Percentiles rank a stretch among this genome's conserved stretches.
These are phyloP conservation scores for Sula dactylatra DNA, from an alignment of 2,113 vertebrate species.

Conservation along the genomic window DNA sequence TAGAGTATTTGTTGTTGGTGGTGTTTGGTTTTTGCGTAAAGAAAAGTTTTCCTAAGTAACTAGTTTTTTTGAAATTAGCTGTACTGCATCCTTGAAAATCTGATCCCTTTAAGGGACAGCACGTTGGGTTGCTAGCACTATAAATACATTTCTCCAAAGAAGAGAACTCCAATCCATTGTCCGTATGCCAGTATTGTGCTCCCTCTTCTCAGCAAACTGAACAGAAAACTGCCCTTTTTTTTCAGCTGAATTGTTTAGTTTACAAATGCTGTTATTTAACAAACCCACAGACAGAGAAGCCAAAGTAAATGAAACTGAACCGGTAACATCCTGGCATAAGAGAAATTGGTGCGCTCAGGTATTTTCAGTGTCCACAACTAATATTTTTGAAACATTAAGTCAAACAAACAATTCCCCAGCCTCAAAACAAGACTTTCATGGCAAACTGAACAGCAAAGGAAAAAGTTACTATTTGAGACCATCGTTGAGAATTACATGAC, in stretches of 20 bases:
- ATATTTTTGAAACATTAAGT: neutral
- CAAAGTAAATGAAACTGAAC: neutral
- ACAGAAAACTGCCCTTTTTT: neutral
- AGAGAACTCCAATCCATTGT: neutral
- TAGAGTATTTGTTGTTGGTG: too few relatives aligned
- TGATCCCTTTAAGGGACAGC: neutral
- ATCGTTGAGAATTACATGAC: neutral
- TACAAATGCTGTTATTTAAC: neutral
- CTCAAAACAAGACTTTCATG: neutral
- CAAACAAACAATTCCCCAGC: neutral
- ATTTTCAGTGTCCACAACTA: neutral
- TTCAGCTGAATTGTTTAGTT: neutral
- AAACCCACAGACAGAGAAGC: neutral
- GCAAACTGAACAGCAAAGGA: neutral
- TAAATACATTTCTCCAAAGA: neutral
- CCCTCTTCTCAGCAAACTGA: neutral
- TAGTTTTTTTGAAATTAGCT: neutral
- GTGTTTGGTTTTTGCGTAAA: neutral
- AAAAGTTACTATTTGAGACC: neutral
- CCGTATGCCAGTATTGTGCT: neutral
- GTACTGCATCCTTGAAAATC: neutral
- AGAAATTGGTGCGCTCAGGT: neutral
- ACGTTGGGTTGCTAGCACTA: neutral
- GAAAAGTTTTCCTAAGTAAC: neutral
- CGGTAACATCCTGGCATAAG: neutral